Conservation (phyloP, 2,888 invertebrate genomes). For the Sialis fuliginosa region DNA sequence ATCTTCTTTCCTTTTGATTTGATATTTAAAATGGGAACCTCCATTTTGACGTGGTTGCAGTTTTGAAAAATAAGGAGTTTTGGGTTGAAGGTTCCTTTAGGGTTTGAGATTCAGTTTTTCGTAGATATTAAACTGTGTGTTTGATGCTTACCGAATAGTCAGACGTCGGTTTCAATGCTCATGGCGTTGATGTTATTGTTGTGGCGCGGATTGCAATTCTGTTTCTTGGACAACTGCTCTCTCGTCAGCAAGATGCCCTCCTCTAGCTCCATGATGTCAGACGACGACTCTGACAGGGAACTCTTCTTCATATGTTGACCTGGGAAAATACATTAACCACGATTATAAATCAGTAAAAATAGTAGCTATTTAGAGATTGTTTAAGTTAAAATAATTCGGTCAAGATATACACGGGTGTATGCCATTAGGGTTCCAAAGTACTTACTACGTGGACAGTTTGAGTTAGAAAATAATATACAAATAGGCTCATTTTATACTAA, state of each 20-base stretch:
- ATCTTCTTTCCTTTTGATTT: too few relatives aligned
- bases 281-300: conserved; percentile 75
- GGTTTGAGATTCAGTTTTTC: not conserved
- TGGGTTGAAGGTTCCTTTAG: too few relatives aligned
- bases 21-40: too few relatives aligned
- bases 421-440: too few relatives aligned
- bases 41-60: not conserved
- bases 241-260: conserved; percentile 59
- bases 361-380: too few relatives aligned
- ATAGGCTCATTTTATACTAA: too few relatives aligned
- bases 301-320: conserved; percentile 80
- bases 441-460: too few relatives aligned
- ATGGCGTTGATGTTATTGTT: conserved; percentile 67
- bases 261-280: conserved; percentile 85
- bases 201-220: conserved; percentile 55
- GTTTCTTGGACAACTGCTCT: conserved; percentile 42
- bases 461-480: too few relatives aligned
- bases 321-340: conserved; percentile 22
- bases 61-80: not conserved
- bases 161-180: conserved; percentile 90
- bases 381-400: too few relatives aligned
- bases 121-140: not conserved
- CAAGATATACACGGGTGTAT: too few relatives aligned
- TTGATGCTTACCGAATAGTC: conserved; percentile 62
- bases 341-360: too few relatives aligned